Conservation (phyloP, 2,113 vertebrate genomes). For the Limnothrissa miodon region DNA sequence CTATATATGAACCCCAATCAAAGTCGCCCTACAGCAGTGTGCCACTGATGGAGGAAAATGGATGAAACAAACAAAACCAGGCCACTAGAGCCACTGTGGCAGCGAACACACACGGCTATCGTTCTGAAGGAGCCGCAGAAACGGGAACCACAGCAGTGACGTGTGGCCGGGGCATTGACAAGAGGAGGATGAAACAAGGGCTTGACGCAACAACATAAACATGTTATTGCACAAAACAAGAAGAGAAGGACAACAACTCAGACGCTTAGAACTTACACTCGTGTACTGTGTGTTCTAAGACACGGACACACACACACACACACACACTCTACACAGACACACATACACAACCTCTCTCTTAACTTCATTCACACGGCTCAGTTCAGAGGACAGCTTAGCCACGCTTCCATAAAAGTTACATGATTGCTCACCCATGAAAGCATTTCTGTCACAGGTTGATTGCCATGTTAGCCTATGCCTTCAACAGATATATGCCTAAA, state of each 20-base stretch:
- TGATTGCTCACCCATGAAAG: slow-evolving; percentile 23
- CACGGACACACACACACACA: slow-evolving; percentile 21
- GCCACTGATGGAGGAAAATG: slow-evolving; percentile 19
- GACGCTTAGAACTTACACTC: background rate
- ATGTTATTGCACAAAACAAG: background rate
- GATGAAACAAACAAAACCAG: slow-evolving; percentile 10
- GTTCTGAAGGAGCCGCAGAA: background rate
- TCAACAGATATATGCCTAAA: slow-evolving; percentile 25
- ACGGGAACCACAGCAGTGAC: background rate
- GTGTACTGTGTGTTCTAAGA: background rate
- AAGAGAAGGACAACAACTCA: background rate
- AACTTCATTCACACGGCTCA: background rate
- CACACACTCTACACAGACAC: background rate
- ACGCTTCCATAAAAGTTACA: background rate
- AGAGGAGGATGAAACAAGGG: background rate
- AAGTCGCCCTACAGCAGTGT: slow-evolving; percentile 24
- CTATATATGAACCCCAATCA: slow-evolving; percentile 60
- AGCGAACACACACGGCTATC: background rate
- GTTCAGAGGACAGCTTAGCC: background rate
- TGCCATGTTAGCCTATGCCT: slow-evolving; percentile 11
- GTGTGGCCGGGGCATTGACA: background rate
- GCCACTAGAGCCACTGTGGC: slow-evolving; percentile 21
- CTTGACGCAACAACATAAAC: background rate
- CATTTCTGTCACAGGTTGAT: slow-evolving; percentile 33
- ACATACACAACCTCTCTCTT: slow-evolving; percentile 16